Evolutionary conservation across 2,113 vertebrate genomes (phyloP), one percentile per base, ranked within the genome.

Genomic region (Cnemophilus loriae): DNA sequence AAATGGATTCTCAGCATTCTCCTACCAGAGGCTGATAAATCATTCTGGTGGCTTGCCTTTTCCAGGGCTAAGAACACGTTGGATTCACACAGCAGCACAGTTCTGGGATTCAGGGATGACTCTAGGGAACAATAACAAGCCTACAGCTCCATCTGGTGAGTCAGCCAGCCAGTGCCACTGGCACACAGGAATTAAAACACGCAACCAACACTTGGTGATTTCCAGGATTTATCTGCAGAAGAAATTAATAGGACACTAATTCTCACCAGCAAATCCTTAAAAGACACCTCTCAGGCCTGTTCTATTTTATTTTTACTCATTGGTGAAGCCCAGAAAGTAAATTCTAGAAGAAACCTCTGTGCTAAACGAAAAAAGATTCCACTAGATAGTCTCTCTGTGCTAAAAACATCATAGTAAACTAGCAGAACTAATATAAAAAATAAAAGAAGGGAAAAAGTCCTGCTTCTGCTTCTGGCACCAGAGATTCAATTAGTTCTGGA

Each of bases 81-180:
- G 57, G 52, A 35, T 23, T 30, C 44, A 13, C n/a, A 20, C 11
- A 37, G 1, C 0, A 77, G 71, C 47, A 28, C 7, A 37, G n/a
- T 2, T 39, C 49, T 42, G 84, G 52, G 60, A 22, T 18, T 15
- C 55, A 61, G 60, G 0, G 52, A 14, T 15, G 61, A 18, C 10
- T 26, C 5, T 33, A 15, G 42, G 22, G 41, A 60, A 30, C 81
- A 93, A 82, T 10, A 57, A 33, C 49, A 53, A 94, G 63, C 91
- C 59, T 86, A 87, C 63, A 94, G 96, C 95, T 88, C 97, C 97
- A 97, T 77, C 97, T 97, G 95, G 95, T 91, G 92, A 95, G 69
- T 41, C 93, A 75, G 44, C 56, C 3, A 47, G 70, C 70, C 83
- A 91, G 79, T 0, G 1, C 35, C 85, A 67, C 0, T 3, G 12